A percentile compares a stretch with the other conserved stretches of the same genome.
These are phyloP conservation scores for Acipenser transmontanus DNA, from an alignment of 2,797 vertebrate genomes.

Conservation along the genomic window DNA sequence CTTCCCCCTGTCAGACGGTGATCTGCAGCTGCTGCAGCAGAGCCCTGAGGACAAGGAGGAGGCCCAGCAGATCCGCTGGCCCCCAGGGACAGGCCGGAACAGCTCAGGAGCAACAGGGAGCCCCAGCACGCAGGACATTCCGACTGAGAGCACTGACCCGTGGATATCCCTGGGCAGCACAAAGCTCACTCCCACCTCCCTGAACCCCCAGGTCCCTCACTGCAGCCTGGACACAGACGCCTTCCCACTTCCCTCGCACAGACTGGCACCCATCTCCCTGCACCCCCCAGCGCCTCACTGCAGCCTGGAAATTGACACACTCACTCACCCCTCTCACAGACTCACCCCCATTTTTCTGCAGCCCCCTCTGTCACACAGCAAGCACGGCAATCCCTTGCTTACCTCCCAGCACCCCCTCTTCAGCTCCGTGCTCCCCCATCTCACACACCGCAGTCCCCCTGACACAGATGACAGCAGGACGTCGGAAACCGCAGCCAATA, in stretches of 20 bases:
- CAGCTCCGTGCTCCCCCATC: too few species aligned
- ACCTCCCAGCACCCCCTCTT: too few species aligned
- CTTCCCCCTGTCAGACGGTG: conserved; percentile 43
- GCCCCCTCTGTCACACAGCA: too few species aligned
- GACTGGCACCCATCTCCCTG: background rate
- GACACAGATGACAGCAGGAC: too few species aligned
- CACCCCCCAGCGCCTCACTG: conserved; percentile 12
- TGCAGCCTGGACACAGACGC: conserved; percentile 11
- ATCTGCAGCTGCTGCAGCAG: conserved; percentile 34
- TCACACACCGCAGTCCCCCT: too few species aligned
- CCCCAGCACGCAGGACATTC: conserved; percentile 22
- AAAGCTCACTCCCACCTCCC: conserved; percentile 34
- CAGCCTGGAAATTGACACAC: too few species aligned
- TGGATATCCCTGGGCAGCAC: conserved; percentile 41
- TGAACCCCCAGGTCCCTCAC: conserved; percentile 24
- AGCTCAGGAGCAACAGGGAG: background rate
- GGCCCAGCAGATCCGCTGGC: conserved; percentile 15
- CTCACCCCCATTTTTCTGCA: too few species aligned
- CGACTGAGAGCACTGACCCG: conserved; percentile 41
- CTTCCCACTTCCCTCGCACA: conserved; percentile 12
- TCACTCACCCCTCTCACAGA: too few species aligned
- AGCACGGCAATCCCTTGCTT: too few species aligned
- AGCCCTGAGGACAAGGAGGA: conserved; percentile 15
- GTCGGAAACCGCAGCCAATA: too few species aligned
- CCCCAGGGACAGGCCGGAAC: conserved; percentile 21